Evolutionary conservation across 2,113 vertebrate genomes (phyloP).

Genomic region (Cheilinus undulatus): DNA sequence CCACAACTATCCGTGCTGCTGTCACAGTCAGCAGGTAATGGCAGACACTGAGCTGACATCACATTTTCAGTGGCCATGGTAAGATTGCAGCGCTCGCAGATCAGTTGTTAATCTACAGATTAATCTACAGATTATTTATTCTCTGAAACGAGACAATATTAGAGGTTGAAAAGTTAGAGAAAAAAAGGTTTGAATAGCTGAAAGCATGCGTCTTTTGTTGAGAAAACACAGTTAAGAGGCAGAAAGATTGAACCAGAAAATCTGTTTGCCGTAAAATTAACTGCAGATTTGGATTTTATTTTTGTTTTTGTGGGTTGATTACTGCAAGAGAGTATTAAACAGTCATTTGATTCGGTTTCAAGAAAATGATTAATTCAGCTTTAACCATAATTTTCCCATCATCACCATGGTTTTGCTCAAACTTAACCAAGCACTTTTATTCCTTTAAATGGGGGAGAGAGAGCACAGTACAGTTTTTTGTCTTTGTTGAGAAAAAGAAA

Average conservation of each 20-base stretch:
- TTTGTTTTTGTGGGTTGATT: background rate
- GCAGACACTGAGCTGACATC: too few relatives aligned
- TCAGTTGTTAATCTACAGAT: too few relatives aligned
- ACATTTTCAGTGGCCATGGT: too few relatives aligned
- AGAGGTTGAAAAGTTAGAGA: too few relatives aligned
- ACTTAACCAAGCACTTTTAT: background rate
- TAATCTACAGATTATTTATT: too few relatives aligned
- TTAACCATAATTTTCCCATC: constrained; percentile 2
- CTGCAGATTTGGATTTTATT: background rate
- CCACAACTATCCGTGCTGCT: too few relatives aligned
- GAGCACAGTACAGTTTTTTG: background rate
- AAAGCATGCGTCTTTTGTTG: background rate
- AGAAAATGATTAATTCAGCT: background rate
- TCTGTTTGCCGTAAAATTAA: background rate
- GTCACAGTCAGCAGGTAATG: too few relatives aligned
- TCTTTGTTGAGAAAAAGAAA: constrained; percentile 28
- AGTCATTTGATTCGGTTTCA: background rate
- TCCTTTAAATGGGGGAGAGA: background rate
- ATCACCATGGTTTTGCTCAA: background rate
- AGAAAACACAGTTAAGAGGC: background rate
- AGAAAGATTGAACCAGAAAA: background rate
- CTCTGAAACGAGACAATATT: too few relatives aligned
- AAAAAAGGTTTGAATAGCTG: too few relatives aligned
- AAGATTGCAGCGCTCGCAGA: too few relatives aligned
- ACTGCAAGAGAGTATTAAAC: background rate